Evolutionary conservation across 1,140 invertebrate species (phyloP), one percentile per base, ranked within the genome.

Genomic region (Magallana angulata): DNA sequence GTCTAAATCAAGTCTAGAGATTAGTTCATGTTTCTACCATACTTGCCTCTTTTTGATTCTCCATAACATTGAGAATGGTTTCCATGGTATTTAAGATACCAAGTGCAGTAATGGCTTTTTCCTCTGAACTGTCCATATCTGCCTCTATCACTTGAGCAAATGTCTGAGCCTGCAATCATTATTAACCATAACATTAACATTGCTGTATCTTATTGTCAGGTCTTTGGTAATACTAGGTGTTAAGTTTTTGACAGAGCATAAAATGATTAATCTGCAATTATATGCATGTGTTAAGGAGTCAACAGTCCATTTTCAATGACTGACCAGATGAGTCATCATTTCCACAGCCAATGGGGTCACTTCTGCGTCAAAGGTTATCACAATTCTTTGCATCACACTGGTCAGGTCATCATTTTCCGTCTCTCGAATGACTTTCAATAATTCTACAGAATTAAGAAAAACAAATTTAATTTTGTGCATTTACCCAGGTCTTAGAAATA

Each of bases 331-430:
- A 91, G 98, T 97, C 92, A 97, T 98, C 91, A 99, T 99, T 92
- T 99, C 97, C 56, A 98, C 97, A 36, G 99, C 98, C 93, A 99
- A 98, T 0, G 98, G 98, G 89, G 97, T 96, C 16, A 99, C 95
- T 93, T 99, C 98, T 89, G 98, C 97, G 1, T 97, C 97, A 94
- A 98, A 99, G 48, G 97, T 97, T 93, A 97, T 98, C 64, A 99
- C 98, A 88, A 99, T 96, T 94, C 98, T 98, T 93, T 99, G 99
- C 95, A 99, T 97, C 0, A 99, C 98, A 92, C 96, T 97, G 0
- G 98, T 98, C 81, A 99, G 96, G 95, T 99, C 98, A 93, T 99
- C 99, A 94, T 99, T 99, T 95, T 99, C 98, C 11, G 98, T 99
- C 95, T 98, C 97, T n/a, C 98, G 96, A 64, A 99, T 98, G 36